phyloP scores from a whole-genome alignment of 2,888 invertebrate species.

The Limenitis camilla region DNA sequence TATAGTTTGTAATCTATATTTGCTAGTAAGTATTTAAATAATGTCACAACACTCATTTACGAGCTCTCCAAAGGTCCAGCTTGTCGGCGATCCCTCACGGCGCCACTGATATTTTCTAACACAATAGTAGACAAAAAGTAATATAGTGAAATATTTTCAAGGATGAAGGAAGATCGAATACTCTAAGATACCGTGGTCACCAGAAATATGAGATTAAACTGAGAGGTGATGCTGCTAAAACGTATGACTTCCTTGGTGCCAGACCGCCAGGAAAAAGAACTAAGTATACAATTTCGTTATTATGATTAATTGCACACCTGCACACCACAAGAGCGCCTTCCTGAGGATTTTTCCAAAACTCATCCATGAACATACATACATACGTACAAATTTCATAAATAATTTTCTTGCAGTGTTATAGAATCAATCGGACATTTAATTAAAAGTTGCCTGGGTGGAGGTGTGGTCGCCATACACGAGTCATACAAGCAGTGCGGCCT shows the following conservation, averaged over 20 bases:
- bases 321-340: neutral
- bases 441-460: constrained; percentile 46
- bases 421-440: constrained; percentile 43
- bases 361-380: neutral
- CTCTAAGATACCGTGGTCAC: constrained; percentile 12
- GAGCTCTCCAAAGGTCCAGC: no score
- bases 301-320: neutral
- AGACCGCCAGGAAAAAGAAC: constrained; percentile 31
- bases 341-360: no score
- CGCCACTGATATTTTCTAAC: no score
- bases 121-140: neutral
- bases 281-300: constrained; percentile 19
- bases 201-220: constrained; percentile 26
- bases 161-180: constrained; percentile 1
- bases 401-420: constrained; percentile 31
- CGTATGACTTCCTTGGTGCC: constrained; percentile 28
- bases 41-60: no score
- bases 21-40: no score
- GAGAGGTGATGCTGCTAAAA: constrained; percentile 27
- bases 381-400: neutral
- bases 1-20: no score
- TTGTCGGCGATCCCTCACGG: no score
- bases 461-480: constrained; percentile 42
- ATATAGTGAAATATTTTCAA: neutral
- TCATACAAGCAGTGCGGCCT: constrained; percentile 40